Evolutionary conservation across 2,888 invertebrate genomes (phyloP).

Genomic region (Ernsta delagoae): DNA sequence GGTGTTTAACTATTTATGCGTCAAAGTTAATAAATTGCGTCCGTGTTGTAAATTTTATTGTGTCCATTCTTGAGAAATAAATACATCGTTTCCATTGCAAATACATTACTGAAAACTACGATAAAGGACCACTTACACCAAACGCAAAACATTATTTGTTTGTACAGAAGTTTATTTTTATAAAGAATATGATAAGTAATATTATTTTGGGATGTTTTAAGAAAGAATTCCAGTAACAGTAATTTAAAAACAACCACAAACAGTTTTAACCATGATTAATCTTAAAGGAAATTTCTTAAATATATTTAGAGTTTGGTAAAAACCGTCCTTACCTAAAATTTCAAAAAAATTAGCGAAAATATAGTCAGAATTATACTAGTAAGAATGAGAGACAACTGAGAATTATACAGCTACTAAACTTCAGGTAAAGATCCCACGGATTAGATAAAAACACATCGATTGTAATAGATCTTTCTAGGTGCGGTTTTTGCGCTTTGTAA

Average conservation of each 20-base stretch:
- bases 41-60: neutral
- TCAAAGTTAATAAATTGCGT: neutral
- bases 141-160: too few relatives aligned
- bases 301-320: too few relatives aligned
- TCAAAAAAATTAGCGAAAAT: neutral
- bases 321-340: too few relatives aligned
- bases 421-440: constrained; percentile 31
- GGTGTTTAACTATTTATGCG: neutral
- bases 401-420: constrained; percentile 1
- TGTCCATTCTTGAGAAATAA: too few relatives aligned
- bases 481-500: constrained; percentile 30
- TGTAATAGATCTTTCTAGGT: constrained; percentile 33
- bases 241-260: too few relatives aligned
- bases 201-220: too few relatives aligned
- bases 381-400: neutral
- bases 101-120: neutral
- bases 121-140: too few relatives aligned
- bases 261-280: too few relatives aligned
- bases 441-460: constrained; percentile 27
- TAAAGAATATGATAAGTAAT: too few relatives aligned
- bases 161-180: too few relatives aligned
- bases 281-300: too few relatives aligned
- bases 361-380: neutral
- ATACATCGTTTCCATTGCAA: neutral
- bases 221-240: too few relatives aligned